These are phyloP conservation scores for Drosophila miranda DNA, from an alignment of 1,140 invertebrate genomes.

Conservation along the genomic window DNA sequence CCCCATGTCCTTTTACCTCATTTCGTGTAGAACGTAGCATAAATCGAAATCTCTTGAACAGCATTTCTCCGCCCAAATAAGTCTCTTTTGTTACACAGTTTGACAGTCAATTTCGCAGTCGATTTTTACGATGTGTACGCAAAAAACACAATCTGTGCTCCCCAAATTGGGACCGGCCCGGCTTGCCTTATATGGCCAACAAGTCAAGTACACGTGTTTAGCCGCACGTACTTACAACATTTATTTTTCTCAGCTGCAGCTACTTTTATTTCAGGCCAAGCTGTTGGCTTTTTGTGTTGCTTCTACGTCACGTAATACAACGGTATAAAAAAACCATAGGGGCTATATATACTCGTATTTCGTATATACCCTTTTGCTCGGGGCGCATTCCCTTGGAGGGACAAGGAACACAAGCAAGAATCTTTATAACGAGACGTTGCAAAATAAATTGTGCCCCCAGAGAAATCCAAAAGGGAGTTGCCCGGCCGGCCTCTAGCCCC, in stretches of 20 bases:
- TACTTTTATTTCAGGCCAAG: constrained; percentile 54
- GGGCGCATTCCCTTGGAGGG: background rate
- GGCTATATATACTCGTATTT: background rate
- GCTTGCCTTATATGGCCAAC: constrained; percentile 21
- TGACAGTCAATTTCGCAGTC: constrained; percentile 41
- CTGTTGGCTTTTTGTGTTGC: constrained; percentile 58
- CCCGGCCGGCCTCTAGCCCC: background rate
- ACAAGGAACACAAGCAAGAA: constrained; percentile 33
- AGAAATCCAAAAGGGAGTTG: constrained; percentile 30
- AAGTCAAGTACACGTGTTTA: constrained; percentile 36
- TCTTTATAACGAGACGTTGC: constrained; percentile 37
- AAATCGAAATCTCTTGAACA: background rate
- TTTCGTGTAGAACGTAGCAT: too few relatives aligned
- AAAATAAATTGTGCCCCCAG: constrained; percentile 22
- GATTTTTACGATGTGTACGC: constrained; percentile 43
- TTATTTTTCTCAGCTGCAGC: constrained; percentile 34
- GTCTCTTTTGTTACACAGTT: constrained; percentile 14
- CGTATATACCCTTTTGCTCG: background rate
- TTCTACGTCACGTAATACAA: constrained; percentile 60
- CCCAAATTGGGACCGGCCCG: constrained; percentile 18
- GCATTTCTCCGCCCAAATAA: background rate
- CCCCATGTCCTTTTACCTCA: too few relatives aligned
- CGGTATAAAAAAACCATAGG: constrained; percentile 28
- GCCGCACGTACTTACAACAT: constrained; percentile 56
- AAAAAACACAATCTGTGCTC: constrained; percentile 39